These are phyloP conservation scores for Synanthedon andrenaeformis DNA, from an alignment of 2,888 invertebrate species.

Conservation along the genomic window DNA sequence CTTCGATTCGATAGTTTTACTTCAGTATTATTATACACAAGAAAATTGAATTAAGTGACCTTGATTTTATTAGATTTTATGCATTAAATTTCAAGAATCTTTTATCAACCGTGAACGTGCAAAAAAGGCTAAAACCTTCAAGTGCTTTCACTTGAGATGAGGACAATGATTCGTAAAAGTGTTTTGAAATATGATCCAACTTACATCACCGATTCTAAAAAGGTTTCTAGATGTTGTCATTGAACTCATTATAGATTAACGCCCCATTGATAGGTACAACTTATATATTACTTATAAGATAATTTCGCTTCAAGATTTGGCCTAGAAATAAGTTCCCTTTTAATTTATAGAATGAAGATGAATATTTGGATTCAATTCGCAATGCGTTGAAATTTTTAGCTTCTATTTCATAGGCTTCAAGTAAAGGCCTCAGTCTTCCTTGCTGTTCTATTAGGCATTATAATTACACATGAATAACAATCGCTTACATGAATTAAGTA, in stretches of 20 bases:
- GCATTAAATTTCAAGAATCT: constrained; percentile 3
- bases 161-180: constrained; percentile 28
- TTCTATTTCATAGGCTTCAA: too few species aligned
- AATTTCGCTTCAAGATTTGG: constrained; percentile 27
- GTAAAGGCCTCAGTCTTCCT: too few species aligned
- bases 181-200: constrained; percentile 32
- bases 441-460: too few species aligned
- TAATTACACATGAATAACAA: too few species aligned
- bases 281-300: constrained; percentile 8
- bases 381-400: too few species aligned
- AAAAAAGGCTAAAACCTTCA: constrained; percentile 18
- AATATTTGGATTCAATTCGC: too few species aligned
- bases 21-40: too few species aligned
- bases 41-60: too few species aligned
- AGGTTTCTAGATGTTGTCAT: constrained; percentile 12
- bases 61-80: too few species aligned
- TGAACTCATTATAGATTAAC: constrained; percentile 9
- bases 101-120: constrained; percentile 17
- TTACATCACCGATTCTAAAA: constrained; percentile 27
- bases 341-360: too few species aligned
- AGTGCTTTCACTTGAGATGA: constrained; percentile 24
- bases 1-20: too few species aligned
- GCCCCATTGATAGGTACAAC: constrained; percentile 17
- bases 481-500: too few species aligned
- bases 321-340: background rate